Conservation (phyloP, 2,797 vertebrate genomes). For the Cercopithecus diana region DNA sequence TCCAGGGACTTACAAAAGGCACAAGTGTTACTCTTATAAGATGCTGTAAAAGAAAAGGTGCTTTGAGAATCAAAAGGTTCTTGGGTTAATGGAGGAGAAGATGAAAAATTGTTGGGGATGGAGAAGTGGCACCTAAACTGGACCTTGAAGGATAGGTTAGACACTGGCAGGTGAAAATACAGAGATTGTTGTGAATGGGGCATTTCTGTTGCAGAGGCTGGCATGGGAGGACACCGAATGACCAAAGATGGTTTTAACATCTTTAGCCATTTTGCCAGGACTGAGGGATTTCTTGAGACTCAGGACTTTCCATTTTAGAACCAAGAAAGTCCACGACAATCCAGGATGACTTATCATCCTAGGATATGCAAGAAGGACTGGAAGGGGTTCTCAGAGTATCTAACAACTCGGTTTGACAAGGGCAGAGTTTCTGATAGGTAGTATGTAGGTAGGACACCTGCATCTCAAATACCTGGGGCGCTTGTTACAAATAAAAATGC, state of each 20-base stretch:
- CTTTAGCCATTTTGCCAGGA: not conserved
- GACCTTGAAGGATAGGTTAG: not conserved
- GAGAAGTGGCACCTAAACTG: not conserved
- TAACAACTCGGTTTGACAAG: not conserved
- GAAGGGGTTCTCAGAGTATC: not conserved
- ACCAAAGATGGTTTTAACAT: not conserved
- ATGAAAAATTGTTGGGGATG: not conserved
- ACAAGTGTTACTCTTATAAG: not conserved
- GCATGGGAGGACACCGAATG: not conserved
- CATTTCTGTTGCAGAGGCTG: not conserved
- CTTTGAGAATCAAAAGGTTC: slow-evolving; percentile 8
- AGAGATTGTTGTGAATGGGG: not conserved
- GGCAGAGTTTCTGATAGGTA: not conserved
- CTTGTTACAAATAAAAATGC: not conserved
- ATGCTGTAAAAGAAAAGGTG: not conserved
- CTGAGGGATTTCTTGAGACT: not conserved
- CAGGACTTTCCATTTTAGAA: not conserved
- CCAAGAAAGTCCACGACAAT: not conserved
- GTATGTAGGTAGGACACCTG: too few species aligned
- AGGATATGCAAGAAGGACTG: not conserved
- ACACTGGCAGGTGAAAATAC: not conserved
- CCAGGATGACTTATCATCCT: not conserved
- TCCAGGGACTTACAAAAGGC: not conserved
- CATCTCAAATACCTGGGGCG: not conserved
- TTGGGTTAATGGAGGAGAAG: not conserved